Conservation (phyloP, 2,113 vertebrate genomes). For the Loxodonta africana region DNA sequence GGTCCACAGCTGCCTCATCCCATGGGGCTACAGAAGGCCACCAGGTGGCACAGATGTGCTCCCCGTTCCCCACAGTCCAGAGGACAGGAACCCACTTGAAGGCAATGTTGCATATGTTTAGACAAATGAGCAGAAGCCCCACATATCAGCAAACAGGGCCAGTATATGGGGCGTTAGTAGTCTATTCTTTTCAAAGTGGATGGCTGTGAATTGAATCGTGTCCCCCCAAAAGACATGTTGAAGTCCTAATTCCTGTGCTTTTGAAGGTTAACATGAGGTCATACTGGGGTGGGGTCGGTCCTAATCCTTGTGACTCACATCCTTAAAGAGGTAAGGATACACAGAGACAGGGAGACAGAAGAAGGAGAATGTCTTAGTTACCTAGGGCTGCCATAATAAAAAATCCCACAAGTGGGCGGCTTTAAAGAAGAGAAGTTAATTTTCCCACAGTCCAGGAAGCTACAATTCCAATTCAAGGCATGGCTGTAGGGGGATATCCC, state of each 20-base stretch:
- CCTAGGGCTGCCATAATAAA: not conserved
- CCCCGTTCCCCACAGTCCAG: not conserved
- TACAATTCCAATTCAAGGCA: not conserved
- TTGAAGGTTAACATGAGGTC: not conserved
- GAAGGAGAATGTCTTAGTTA: not conserved
- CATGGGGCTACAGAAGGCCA: not conserved
- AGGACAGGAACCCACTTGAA: not conserved
- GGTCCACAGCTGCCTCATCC: not conserved
- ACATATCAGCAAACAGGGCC: no score
- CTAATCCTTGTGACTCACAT: not conserved
- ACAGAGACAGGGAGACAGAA: not conserved
- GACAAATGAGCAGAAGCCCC: not conserved
- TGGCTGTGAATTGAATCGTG: not conserved
- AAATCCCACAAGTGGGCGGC: not conserved
- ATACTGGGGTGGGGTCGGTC: not conserved
- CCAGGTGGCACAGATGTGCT: not conserved
- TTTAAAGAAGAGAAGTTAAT: not conserved
- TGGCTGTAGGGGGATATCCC: not conserved
- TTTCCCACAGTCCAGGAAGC: not conserved
- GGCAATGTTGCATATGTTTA: not conserved
- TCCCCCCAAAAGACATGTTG: not conserved
- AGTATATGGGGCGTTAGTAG: accelerated
- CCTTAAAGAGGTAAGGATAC: not conserved
- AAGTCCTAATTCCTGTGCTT: not conserved
- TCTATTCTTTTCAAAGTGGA: not conserved